These are phyloP conservation scores for Condylura cristata DNA, from an alignment of 2,113 vertebrate genomes.

Conservation along the genomic window DNA sequence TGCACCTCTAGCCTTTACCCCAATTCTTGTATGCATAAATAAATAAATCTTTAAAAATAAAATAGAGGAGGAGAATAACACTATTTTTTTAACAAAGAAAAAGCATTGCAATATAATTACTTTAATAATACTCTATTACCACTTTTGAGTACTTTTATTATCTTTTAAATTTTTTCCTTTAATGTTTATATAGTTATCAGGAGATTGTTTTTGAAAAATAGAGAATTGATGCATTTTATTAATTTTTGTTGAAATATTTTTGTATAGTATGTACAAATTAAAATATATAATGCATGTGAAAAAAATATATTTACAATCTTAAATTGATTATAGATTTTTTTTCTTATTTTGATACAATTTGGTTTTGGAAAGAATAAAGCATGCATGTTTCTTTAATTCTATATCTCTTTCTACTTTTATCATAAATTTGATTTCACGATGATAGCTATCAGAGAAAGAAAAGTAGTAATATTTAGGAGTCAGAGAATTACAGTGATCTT, in stretches of 20 bases:
- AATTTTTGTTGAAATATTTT: not conserved
- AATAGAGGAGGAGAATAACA: no score
- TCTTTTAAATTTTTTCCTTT: not conserved
- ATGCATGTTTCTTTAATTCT: not conserved
- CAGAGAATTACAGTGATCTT: not conserved
- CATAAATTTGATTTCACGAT: not conserved
- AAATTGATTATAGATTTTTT: not conserved
- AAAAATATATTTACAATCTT: not conserved
- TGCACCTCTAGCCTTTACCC: no score
- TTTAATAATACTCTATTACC: not conserved
- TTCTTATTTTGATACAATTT: not conserved
- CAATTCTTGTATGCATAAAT: no score
- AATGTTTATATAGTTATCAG: not conserved
- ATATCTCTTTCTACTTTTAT: not conserved
- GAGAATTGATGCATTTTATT: not conserved
- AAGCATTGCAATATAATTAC: not conserved
- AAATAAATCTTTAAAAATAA: no score
- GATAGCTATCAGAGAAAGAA: not conserved
- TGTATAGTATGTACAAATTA: not conserved
- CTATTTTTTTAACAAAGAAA: not conserved
- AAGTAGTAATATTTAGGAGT: not conserved
- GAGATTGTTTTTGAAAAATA: not conserved
- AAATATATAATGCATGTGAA: not conserved
- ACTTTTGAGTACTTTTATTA: not conserved
- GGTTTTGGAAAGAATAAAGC: not conserved